Conservation (phyloP, 2,888 invertebrate species). For the Nipponacmea schrenckii region DNA sequence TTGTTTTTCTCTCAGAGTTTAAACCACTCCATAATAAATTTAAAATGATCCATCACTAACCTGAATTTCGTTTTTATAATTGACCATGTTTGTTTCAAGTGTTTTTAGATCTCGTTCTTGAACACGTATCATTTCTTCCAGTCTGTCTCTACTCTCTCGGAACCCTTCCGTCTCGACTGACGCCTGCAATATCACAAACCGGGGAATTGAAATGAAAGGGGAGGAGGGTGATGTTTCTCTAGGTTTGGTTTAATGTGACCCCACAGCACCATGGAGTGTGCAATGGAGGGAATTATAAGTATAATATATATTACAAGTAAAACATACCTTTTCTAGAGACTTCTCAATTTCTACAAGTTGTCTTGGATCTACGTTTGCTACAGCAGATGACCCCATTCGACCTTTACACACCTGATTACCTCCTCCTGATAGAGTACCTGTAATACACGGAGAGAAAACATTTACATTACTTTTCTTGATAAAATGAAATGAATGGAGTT, state of each 20-base stretch:
- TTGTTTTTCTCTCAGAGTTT: too few relatives aligned
- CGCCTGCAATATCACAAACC: slow-evolving; percentile 39
- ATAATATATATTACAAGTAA: background rate
- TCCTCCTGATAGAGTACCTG: slow-evolving; percentile 95
- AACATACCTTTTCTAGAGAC: slow-evolving; percentile 69
- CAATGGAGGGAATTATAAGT: too few relatives aligned
- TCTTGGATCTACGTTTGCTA: slow-evolving; percentile 55
- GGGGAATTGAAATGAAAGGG: too few relatives aligned
- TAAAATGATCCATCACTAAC: too few relatives aligned
- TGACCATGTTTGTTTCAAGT: slow-evolving; percentile 61
- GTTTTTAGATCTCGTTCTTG: slow-evolving; percentile 61
- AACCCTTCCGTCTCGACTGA: slow-evolving; percentile 44
- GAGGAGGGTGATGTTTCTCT: too few relatives aligned
- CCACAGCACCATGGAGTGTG: too few relatives aligned
- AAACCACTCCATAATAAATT: too few relatives aligned
- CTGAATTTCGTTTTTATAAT: slow-evolving; percentile 65
- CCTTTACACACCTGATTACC: slow-evolving; percentile 80
- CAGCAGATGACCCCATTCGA: slow-evolving; percentile 80
- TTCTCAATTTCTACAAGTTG: slow-evolving; percentile 62
- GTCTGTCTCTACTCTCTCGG: slow-evolving; percentile 53
- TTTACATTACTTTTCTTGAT: too few relatives aligned
- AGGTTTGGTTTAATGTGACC: too few relatives aligned
- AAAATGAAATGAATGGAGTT: too few relatives aligned
- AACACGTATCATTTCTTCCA: slow-evolving; percentile 70
- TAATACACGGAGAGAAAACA: slow-evolving; percentile 25